These are phyloP conservation scores for Sinocyclocheilus grahami DNA, from an alignment of 2,113 vertebrate genomes.

Conservation along the genomic window DNA sequence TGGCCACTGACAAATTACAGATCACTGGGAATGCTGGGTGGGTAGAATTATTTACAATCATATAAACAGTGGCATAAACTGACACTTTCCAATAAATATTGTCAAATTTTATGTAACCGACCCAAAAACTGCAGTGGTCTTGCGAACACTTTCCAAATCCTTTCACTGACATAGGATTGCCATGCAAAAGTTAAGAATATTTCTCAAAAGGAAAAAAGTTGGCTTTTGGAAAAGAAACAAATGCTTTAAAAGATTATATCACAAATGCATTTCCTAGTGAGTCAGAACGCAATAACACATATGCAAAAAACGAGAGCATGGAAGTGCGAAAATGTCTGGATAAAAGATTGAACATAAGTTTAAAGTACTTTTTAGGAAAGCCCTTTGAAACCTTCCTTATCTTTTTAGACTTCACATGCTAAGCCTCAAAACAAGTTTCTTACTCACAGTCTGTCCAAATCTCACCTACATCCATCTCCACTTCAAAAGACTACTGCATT, in stretches of 20 bases:
- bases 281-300: not conserved
- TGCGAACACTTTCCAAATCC: constrained; percentile 5
- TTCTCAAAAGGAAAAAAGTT: not conserved
- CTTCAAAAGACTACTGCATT: constrained; percentile 72
- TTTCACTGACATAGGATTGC: constrained; percentile 27
- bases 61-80: not conserved
- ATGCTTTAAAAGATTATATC: no score
- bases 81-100: not conserved
- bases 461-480: not conserved
- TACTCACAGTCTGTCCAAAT: constrained; percentile 3
- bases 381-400: not conserved
- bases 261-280: not conserved
- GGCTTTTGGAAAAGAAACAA: no score
- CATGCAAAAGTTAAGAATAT: not conserved
- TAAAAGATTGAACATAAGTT: not conserved
- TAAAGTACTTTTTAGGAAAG: not conserved
- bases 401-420: constrained; percentile 5
- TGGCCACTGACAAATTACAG: constrained; percentile 7
- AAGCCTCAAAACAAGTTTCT: not conserved
- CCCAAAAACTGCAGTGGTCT: constrained; percentile 15
- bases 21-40: not conserved
- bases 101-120: not conserved
- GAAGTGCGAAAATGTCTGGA: constrained; percentile 56
- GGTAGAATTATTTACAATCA: not conserved
- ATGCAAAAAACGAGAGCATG: not conserved